phyloP scores from a whole-genome alignment of 1,140 invertebrate species.

The Lepidostoma basale region DNA sequence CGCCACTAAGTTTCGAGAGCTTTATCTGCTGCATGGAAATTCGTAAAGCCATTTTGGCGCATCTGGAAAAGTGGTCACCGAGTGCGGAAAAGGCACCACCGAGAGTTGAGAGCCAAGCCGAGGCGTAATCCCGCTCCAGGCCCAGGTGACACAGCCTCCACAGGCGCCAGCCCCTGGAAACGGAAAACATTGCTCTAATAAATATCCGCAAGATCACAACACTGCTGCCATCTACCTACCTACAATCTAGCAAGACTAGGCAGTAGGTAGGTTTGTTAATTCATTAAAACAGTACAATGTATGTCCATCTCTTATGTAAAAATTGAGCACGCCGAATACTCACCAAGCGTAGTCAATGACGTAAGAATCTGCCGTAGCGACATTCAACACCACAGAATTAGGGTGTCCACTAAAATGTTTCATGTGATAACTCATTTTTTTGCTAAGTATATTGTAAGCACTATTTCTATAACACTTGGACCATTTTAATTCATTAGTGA shows the following conservation, averaged over 20 bases:
- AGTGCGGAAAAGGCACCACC: conserved; percentile 93
- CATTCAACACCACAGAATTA: conserved; percentile 9
- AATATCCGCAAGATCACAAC: no score
- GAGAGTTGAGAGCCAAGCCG: conserved; percentile 95
- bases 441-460: conserved; percentile 19
- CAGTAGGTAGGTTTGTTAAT: no score
- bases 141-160: conserved; percentile 47
- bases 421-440: background rate
- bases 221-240: no score
- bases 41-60: conserved; percentile 55
- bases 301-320: no score
- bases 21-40: conserved; percentile 42
- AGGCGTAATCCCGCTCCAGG: conserved; percentile 80
- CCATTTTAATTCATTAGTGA: conserved; percentile 25
- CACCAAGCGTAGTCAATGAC: conserved; percentile 44
- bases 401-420: background rate
- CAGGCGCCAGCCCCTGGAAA: conserved; percentile 39
- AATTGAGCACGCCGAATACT: no score
- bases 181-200: background rate
- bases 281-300: no score
- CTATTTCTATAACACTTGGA: conserved; percentile 30
- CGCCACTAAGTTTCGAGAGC: conserved; percentile 22
- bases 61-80: conserved; percentile 81
- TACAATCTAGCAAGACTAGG: no score
- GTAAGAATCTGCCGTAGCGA: conserved; percentile 31